phyloP scores from a whole-genome alignment of 2,797 vertebrate genomes.

The Silurus lanzhouensis region DNA sequence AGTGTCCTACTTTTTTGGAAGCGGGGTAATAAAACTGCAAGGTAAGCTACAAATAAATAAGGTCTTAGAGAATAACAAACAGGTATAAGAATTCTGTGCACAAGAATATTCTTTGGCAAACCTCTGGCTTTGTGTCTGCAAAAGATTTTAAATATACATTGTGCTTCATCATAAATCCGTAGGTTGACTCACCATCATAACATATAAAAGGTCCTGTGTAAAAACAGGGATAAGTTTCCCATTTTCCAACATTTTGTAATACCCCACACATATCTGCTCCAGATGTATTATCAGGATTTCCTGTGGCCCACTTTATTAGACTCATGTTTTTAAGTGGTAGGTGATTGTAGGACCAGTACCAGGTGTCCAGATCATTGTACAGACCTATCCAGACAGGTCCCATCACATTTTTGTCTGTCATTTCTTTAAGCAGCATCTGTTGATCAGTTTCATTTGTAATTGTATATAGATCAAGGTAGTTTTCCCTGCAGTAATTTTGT shows the following conservation, averaged over 20 bases:
- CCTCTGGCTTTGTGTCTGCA: background rate
- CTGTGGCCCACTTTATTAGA: accelerated
- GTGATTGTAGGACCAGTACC: slow-evolving; percentile 56
- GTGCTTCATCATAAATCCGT: background rate
- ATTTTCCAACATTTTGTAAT: accelerated
- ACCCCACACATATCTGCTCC: background rate
- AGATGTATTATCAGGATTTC: background rate
- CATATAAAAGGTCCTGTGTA: accelerated
- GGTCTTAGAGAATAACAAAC: no score
- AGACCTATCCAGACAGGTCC: slow-evolving; percentile 56
- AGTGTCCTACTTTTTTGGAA: no score
- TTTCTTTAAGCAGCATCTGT: background rate
- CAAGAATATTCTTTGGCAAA: background rate
- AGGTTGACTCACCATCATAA: slow-evolving; percentile 18
- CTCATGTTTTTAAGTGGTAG: background rate
- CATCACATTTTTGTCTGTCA: background rate
- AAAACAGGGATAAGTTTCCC: background rate
- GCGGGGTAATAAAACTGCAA: no score
- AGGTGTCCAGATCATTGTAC: slow-evolving; percentile 45
- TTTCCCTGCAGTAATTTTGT: slow-evolving; percentile 11
- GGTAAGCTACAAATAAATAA: no score
- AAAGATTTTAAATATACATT: background rate
- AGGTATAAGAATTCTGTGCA: background rate
- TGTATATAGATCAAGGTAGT: slow-evolving; percentile 2
- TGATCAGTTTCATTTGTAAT: background rate